Evolutionary conservation across 2,113 vertebrate species (phyloP).

Genomic region (Poeciliopsis occidentalis): DNA sequence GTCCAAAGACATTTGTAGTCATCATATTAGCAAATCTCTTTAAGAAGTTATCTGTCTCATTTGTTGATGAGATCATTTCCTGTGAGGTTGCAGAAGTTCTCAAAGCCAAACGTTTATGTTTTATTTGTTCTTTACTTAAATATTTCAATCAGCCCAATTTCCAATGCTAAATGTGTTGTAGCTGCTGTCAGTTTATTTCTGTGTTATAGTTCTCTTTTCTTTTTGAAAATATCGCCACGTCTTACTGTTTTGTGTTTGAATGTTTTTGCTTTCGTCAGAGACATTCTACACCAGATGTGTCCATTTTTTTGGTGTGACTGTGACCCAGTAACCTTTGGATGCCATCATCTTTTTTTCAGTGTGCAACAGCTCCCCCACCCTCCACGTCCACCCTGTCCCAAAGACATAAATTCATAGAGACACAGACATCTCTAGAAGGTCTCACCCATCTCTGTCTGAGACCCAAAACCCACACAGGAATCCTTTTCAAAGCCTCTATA

Average conservation of each 20-base stretch:
- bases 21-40: background rate
- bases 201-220: background rate
- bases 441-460: conserved; percentile 14
- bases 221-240: conserved; percentile 9
- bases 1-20: background rate
- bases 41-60: background rate
- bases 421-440: conserved; percentile 4
- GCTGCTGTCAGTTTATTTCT: background rate
- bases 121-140: background rate
- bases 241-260: background rate
- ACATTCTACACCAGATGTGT: background rate
- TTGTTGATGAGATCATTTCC: background rate
- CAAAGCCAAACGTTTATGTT: background rate
- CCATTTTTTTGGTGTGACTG: conserved; percentile 23
- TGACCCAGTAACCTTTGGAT: conserved; percentile 37
- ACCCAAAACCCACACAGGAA: conserved; percentile 7
- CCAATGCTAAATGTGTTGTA: background rate
- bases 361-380: conserved; percentile 14
- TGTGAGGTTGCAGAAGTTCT: background rate
- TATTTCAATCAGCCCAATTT: background rate
- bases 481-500: background rate
- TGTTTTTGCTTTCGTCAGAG: conserved; percentile 4
- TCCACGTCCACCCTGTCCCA: conserved; percentile 2
- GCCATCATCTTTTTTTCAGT: conserved; percentile 35
- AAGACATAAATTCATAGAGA: conserved; percentile 13